Evolutionary conservation across 2,797 vertebrate genomes (phyloP).

Genomic region (Rousettus madagascariensis): DNA sequence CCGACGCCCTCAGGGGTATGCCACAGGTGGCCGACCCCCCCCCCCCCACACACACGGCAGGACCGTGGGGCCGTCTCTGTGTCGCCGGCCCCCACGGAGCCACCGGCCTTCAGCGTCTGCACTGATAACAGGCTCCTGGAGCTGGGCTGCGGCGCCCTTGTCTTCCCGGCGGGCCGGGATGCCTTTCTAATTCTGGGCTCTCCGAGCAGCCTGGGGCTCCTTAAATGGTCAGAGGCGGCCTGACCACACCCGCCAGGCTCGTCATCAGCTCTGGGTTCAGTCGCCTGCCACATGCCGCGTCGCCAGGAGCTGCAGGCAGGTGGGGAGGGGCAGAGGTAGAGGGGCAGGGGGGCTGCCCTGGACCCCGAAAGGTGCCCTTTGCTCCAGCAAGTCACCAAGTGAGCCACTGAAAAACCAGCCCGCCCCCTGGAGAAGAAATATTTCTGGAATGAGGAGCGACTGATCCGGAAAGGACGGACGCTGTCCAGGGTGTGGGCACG

Average conservation of each 20-base stretch:
- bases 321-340: not conserved
- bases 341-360: fast-evolving
- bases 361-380: not conserved
- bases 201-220: not conserved
- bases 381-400: not conserved
- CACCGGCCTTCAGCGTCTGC: fast-evolving
- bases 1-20: not conserved
- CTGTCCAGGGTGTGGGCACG: not conserved
- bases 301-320: not conserved
- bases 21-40: not conserved
- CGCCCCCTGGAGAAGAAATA: fast-evolving
- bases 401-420: not conserved
- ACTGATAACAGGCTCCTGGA: not conserved
- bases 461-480: not conserved
- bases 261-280: not conserved
- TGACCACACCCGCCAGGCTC: fast-evolving
- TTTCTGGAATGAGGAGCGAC: not conserved
- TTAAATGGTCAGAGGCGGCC: slow-evolving; percentile 32
- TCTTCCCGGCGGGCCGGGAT: not conserved
- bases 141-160: not conserved
- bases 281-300: not conserved
- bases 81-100: not conserved
- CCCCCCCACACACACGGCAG: too few relatives aligned
- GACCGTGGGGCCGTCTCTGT: fast-evolving
- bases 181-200: slow-evolving; percentile 44